Conservation (phyloP, 2,797 vertebrate species). For the Catharus ustulatus region DNA sequence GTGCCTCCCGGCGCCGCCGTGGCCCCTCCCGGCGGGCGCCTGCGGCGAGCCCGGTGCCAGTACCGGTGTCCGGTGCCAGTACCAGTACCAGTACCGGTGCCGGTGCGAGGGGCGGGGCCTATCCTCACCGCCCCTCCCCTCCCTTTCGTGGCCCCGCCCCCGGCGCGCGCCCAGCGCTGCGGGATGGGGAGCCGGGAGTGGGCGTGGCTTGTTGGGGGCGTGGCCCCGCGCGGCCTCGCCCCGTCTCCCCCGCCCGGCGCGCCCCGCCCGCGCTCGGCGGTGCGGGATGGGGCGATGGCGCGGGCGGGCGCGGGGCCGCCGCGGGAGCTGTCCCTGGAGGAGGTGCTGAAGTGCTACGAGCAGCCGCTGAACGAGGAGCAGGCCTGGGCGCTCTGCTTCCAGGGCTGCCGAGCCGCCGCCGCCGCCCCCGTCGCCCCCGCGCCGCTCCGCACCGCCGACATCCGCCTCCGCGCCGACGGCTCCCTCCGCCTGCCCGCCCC, state of each 20-base stretch:
- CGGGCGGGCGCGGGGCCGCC: slow-evolving; percentile 73
- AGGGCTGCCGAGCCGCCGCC: slow-evolving; percentile 57
- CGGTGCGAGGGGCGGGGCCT: not conserved
- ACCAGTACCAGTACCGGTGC: too few relatives aligned
- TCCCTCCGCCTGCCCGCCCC: not conserved
- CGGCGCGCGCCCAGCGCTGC: accelerated
- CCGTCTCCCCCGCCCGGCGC: not conserved
- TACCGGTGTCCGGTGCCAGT: too few relatives aligned
- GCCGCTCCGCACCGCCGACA: not conserved
- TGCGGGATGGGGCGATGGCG: not conserved
- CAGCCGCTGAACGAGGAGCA: slow-evolving; percentile 96
- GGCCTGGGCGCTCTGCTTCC: slow-evolving; percentile 93
- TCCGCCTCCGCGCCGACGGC: not conserved
- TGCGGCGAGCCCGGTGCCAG: too few relatives aligned
- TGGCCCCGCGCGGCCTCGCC: not conserved
- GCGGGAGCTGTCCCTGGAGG: slow-evolving; percentile 88
- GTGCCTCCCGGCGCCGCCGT: not conserved
- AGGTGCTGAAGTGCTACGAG: slow-evolving; percentile 92
- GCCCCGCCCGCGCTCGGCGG: not conserved
- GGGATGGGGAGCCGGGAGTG: not conserved
- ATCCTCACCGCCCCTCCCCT: not conserved
- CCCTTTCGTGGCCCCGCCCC: not conserved
- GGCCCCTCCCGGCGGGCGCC: too few relatives aligned
- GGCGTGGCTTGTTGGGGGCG: not conserved
- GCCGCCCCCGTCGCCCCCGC: not conserved